phyloP scores from a whole-genome alignment of 2,797 vertebrate species.

The Hydrocynus forskahlii region DNA sequence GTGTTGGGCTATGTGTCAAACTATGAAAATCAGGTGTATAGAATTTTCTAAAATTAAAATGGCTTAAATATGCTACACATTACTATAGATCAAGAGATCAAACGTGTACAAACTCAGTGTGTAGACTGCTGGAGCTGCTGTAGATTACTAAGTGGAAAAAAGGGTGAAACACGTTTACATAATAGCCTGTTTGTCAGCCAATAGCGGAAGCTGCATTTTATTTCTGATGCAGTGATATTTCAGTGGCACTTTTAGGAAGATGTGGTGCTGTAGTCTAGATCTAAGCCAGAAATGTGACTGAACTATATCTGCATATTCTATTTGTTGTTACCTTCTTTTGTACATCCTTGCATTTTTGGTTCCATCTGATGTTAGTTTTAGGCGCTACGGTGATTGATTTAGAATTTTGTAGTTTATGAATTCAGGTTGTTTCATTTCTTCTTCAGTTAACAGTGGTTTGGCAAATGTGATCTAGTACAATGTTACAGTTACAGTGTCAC shows the following conservation, averaged over 20 bases:
- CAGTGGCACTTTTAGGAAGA: background rate
- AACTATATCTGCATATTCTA: background rate
- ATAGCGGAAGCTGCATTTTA: background rate
- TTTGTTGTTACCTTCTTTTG: slow-evolving; percentile 1
- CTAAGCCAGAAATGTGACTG: background rate
- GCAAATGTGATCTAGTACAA: background rate
- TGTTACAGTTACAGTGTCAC: background rate
- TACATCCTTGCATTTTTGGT: background rate
- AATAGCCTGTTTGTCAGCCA: background rate
- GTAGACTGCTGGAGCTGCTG: background rate
- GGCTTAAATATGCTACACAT: background rate
- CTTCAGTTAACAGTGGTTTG: background rate
- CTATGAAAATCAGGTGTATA: background rate
- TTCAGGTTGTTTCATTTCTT: background rate
- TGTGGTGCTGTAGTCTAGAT: background rate
- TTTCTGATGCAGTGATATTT: background rate
- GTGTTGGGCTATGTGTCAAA: background rate
- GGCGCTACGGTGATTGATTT: background rate
- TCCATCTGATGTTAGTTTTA: background rate
- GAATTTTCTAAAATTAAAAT: too few species aligned
- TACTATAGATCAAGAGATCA: background rate
- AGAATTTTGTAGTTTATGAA: background rate
- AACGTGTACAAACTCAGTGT: background rate
- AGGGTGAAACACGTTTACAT: too few species aligned
- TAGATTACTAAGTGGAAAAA: background rate